Evolutionary conservation across 2,888 invertebrate genomes (phyloP).

Genomic region (Micoletzkya japonica): DNA sequence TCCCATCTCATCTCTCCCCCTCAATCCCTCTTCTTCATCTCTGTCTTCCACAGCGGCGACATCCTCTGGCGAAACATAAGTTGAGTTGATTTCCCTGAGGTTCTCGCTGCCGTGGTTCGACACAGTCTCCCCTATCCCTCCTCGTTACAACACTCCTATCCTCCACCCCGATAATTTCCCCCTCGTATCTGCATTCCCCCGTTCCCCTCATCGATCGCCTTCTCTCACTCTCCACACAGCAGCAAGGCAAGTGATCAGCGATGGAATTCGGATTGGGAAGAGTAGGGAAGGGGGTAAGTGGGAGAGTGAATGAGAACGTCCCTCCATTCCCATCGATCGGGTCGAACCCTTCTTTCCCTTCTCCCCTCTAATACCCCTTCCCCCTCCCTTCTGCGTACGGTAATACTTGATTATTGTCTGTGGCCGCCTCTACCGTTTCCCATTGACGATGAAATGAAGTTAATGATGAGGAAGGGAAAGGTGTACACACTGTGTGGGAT

Average conservation of each 20-base stretch:
- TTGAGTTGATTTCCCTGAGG: constrained; percentile 25
- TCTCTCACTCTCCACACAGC: not conserved
- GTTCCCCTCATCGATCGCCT: not conserved
- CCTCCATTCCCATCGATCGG: not conserved
- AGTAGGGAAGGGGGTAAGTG: not conserved
- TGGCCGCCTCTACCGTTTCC: too few species aligned
- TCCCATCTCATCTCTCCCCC: constrained; percentile 11
- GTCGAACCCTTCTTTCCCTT: too few species aligned
- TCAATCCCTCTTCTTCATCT: constrained; percentile 1
- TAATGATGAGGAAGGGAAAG: not conserved
- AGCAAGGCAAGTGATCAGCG: not conserved
- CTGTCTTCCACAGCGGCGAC: constrained; percentile 22
- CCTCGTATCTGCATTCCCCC: not conserved
- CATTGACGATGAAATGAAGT: not conserved
- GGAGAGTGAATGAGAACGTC: not conserved
- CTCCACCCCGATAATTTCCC: not conserved
- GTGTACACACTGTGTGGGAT: not conserved
- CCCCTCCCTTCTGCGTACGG: not conserved
- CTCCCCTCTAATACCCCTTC: not conserved
- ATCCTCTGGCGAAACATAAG: constrained; percentile 23
- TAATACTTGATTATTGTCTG: too few species aligned
- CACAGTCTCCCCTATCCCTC: not conserved
- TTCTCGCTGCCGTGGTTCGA: constrained; percentile 28
- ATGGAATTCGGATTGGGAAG: not conserved
- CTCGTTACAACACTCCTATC: not conserved